These are phyloP conservation scores for Oscheius onirici DNA, from an alignment of 2,888 invertebrate species.

Conservation along the genomic window DNA sequence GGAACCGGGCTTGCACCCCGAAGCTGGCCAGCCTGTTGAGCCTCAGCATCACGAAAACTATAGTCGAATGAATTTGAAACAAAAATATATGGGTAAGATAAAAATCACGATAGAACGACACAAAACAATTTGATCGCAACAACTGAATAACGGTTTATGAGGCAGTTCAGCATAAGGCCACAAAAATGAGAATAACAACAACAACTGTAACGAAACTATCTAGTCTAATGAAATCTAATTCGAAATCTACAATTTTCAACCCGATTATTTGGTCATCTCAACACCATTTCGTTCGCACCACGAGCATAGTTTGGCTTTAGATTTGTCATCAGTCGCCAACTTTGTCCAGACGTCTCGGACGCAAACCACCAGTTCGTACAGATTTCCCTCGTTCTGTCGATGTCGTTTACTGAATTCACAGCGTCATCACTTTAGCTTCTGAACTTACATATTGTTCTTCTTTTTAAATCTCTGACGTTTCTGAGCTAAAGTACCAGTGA, in stretches of 20 bases:
- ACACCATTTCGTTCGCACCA: slow-evolving; percentile 22
- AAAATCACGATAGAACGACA: neutral
- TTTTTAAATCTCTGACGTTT: neutral
- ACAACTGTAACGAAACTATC: neutral
- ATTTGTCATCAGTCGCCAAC: slow-evolving; percentile 6
- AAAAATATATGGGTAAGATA: too few relatives aligned
- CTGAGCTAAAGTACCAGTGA: neutral
- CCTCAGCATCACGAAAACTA: slow-evolving; percentile 1
- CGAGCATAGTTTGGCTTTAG: neutral
- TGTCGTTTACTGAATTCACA: slow-evolving; percentile 20
- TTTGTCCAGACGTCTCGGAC: slow-evolving; percentile 6
- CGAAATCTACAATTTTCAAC: neutral
- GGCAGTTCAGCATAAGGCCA: neutral
- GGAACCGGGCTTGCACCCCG: neutral
- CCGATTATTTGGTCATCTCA: slow-evolving; percentile 7
- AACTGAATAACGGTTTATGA: neutral
- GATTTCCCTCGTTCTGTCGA: slow-evolving; percentile 3
- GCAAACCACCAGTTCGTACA: neutral
- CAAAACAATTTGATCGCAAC: neutral
- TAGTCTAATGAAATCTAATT: slow-evolving; percentile 1
- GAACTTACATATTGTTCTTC: neutral
- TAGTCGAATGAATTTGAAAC: too few relatives aligned
- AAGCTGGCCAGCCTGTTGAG: neutral
- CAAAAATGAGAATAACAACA: slow-evolving; percentile 5
- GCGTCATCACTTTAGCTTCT: too few relatives aligned